These are phyloP conservation scores for Mesembrinibis cayennensis DNA, from an alignment of 2,113 vertebrate species.

Conservation along the genomic window DNA sequence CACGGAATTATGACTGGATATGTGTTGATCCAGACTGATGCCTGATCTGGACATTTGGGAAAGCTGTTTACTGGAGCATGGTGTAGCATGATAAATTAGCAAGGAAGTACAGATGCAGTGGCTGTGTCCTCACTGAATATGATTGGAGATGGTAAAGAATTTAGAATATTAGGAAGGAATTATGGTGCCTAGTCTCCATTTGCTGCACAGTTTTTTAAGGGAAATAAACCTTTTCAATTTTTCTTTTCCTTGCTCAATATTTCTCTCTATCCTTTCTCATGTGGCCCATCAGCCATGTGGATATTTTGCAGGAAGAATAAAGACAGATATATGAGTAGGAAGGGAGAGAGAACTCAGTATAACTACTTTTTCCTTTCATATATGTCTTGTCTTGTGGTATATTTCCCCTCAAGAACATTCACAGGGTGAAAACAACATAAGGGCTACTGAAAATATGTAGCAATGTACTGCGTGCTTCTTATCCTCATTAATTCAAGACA, in stretches of 20 bases:
- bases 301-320: not conserved
- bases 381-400: not conserved
- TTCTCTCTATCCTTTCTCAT: not conserved
- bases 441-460: constrained; percentile 33
- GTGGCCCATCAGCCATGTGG: not conserved
- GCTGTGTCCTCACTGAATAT: not conserved
- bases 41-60: not conserved
- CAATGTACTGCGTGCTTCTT: not conserved
- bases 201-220: not conserved
- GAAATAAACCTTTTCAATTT: not conserved
- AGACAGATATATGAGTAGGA: constrained; percentile 2
- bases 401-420: constrained; percentile 27
- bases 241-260: not conserved
- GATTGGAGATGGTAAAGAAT: not conserved
- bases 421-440: constrained; percentile 32
- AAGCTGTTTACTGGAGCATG: not conserved
- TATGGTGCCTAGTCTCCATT: not conserved
- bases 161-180: not conserved
- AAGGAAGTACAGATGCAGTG: not conserved
- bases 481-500: constrained; percentile 33
- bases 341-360: not conserved
- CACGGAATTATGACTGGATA: not conserved
- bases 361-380: constrained; percentile 6
- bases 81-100: not conserved
- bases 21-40: not conserved